phyloP scores from a whole-genome alignment of 2,113 vertebrate genomes.

The Dicentrarchus labrax region DNA sequence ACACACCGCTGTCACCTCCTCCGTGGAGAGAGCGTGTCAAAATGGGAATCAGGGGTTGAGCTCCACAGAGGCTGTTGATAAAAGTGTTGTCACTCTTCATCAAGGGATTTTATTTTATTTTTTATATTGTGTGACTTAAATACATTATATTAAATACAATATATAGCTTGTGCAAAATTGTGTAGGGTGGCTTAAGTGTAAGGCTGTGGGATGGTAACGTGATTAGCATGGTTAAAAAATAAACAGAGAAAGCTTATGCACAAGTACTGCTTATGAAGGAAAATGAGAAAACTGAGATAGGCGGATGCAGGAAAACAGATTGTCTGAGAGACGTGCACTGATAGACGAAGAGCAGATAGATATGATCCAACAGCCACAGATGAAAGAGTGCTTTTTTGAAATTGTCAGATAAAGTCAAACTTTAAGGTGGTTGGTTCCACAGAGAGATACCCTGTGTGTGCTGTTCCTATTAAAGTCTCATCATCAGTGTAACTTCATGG shows the following conservation, averaged over 20 bases:
- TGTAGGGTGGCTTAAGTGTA: slow-evolving; percentile 63
- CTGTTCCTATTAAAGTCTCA: slow-evolving; percentile 19
- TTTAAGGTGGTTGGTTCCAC: slow-evolving; percentile 9
- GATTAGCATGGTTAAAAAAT: slow-evolving; percentile 73
- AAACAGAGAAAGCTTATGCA: slow-evolving; percentile 62
- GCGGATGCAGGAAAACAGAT: slow-evolving; percentile 10
- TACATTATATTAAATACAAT: slow-evolving; percentile 52
- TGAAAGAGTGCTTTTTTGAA: slow-evolving; percentile 14
- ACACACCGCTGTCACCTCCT: slow-evolving; percentile 63
- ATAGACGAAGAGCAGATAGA: slow-evolving; percentile 1
- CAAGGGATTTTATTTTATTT: slow-evolving; percentile 14
- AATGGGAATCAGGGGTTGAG: slow-evolving; percentile 62
- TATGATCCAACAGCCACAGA: slow-evolving; percentile 35
- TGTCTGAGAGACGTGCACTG: neutral
- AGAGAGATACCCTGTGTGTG: neutral
- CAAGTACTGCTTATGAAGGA: slow-evolving; percentile 37
- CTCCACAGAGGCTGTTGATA: slow-evolving; percentile 66
- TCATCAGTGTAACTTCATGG: slow-evolving; percentile 6
- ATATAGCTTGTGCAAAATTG: slow-evolving; percentile 50
- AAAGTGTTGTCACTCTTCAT: slow-evolving; percentile 67
- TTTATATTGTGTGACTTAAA: slow-evolving; percentile 31
- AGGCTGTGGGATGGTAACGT: slow-evolving; percentile 69
- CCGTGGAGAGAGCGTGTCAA: slow-evolving; percentile 53
- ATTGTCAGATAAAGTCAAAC: slow-evolving; percentile 25
- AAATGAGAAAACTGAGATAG: slow-evolving; percentile 29